These are phyloP conservation scores for Drosophila melanosoma DNA, from an alignment of 2,888 invertebrate genomes.

Conservation along the genomic window DNA sequence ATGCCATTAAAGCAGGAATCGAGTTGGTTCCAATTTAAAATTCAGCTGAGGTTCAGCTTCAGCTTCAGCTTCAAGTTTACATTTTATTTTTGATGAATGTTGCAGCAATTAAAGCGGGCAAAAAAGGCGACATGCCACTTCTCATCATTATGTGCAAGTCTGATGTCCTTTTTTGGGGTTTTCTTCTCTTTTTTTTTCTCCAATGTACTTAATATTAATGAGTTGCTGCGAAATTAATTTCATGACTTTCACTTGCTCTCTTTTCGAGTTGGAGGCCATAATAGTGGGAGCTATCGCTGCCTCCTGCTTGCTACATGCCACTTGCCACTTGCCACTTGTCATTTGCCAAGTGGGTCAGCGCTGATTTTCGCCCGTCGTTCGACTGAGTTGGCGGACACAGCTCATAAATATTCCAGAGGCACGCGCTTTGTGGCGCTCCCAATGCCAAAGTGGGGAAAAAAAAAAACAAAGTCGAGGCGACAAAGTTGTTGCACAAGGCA, in stretches of 20 bases:
- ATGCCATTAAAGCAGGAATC: conserved; percentile 60
- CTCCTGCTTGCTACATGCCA: conserved; percentile 21
- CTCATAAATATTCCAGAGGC: conserved; percentile 77
- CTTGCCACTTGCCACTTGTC: conserved; percentile 57
- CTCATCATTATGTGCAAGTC: conserved; percentile 65
- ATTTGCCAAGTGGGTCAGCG: conserved; percentile 73
- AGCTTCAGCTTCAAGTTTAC: neutral
- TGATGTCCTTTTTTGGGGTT: conserved; percentile 70
- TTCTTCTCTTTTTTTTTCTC: neutral
- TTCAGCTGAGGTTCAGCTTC: conserved; percentile 1
- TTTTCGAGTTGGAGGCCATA: conserved; percentile 6
- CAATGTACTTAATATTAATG: conserved; percentile 74
- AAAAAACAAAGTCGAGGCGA: conserved; percentile 56
- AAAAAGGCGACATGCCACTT: conserved; percentile 4
- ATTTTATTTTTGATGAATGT: conserved; percentile 31
- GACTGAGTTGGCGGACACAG: conserved; percentile 48
- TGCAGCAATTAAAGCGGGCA: conserved; percentile 59
- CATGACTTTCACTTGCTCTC: conserved; percentile 66
- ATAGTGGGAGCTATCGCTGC: conserved; percentile 19
- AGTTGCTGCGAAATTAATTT: conserved; percentile 76
- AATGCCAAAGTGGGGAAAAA: conserved; percentile 55
- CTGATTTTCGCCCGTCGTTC: conserved; percentile 68
- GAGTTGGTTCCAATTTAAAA: conserved; percentile 5
- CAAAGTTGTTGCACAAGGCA: conserved; percentile 58
- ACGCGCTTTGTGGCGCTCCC: conserved; percentile 56